These are phyloP conservation scores for Melanerpes formicivorus DNA, from an alignment of 2,113 vertebrate species.

Conservation along the genomic window DNA sequence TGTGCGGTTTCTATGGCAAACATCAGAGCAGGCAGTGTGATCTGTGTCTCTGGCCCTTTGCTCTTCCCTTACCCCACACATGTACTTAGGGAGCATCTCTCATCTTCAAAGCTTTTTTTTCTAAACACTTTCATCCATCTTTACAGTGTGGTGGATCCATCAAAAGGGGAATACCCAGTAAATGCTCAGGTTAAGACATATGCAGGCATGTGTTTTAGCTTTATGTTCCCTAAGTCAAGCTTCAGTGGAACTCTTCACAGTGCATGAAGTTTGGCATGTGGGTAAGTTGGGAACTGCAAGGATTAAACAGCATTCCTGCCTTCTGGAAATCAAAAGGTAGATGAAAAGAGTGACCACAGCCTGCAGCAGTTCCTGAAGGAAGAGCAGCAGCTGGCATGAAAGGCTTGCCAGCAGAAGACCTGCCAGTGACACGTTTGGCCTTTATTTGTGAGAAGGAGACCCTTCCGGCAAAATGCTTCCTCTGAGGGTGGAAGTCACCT, in stretches of 20 bases:
- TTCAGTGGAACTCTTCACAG: slow-evolving; percentile 20
- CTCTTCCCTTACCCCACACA: slow-evolving; percentile 6
- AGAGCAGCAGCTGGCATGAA: neutral
- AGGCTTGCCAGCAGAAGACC: neutral
- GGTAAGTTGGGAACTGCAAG: slow-evolving; percentile 24
- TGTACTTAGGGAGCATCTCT: neutral
- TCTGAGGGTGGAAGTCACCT: neutral
- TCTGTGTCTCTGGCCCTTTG: neutral
- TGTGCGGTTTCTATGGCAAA: slow-evolving; percentile 46
- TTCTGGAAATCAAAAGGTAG: slow-evolving; percentile 52
- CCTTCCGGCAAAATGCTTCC: neutral
- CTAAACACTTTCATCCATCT: slow-evolving; percentile 12
- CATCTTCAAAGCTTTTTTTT: slow-evolving; percentile 56
- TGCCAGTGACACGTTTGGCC: neutral
- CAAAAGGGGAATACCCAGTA: slow-evolving; percentile 47
- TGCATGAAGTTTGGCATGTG: slow-evolving; percentile 29
- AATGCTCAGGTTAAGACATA: neutral
- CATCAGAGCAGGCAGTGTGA: neutral
- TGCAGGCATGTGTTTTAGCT: slow-evolving; percentile 65
- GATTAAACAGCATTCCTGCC: slow-evolving; percentile 47
- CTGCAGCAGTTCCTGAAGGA: slow-evolving; percentile 4
- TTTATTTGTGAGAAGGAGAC: neutral
- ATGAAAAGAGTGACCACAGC: slow-evolving; percentile 7
- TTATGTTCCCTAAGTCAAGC: slow-evolving; percentile 30
- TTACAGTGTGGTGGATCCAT: slow-evolving; percentile 32